These are phyloP conservation scores for Astur gentilis DNA, from an alignment of 2,113 vertebrate species.

Conservation along the genomic window DNA sequence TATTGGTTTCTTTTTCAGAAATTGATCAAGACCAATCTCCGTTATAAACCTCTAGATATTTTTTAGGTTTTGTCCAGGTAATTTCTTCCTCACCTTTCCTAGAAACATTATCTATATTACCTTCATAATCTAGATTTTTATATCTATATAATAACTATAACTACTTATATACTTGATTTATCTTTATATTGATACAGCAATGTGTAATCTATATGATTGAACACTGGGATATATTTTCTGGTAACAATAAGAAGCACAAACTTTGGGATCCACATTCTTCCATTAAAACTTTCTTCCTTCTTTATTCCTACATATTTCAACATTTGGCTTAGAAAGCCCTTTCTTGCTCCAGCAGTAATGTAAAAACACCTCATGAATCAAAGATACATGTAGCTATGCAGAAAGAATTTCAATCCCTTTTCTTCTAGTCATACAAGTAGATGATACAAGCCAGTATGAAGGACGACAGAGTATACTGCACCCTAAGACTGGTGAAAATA, in stretches of 20 bases:
- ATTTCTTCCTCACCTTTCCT: background rate
- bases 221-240: background rate
- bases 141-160: background rate
- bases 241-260: background rate
- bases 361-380: background rate
- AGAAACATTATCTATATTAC: background rate
- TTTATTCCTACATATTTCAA: background rate
- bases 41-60: background rate
- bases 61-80: background rate
- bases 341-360: background rate
- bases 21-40: background rate
- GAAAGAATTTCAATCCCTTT: background rate
- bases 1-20: background rate
- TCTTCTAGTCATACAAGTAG: background rate
- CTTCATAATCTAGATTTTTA: background rate
- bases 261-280: background rate
- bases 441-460: background rate
- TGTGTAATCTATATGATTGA: background rate
- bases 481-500: background rate
- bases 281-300: background rate
- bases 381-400: background rate
- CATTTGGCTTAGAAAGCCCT: background rate
- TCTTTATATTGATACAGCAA: background rate
- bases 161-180: background rate
- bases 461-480: background rate